phyloP scores from a whole-genome alignment of 2,113 vertebrate species.

The Platycercus adscitus region DNA sequence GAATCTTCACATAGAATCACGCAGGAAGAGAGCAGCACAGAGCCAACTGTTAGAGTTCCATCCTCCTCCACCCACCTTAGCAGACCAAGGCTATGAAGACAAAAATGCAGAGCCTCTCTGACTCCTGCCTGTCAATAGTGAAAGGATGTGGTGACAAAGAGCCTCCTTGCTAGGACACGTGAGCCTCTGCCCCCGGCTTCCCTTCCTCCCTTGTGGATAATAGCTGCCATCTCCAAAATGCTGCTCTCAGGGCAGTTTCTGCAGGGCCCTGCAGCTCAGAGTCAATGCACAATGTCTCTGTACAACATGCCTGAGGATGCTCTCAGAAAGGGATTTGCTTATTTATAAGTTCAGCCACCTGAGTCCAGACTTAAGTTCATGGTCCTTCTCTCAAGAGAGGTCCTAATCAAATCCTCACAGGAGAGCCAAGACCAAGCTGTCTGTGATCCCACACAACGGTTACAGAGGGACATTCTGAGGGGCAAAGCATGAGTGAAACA shows the following conservation, averaged over 20 bases:
- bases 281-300: background rate
- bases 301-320: background rate
- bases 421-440: background rate
- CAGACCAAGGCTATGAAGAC: conserved; percentile 54
- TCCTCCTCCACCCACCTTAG: conserved; percentile 55
- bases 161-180: conserved; percentile 37
- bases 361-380: background rate
- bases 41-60: conserved; percentile 3
- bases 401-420: background rate
- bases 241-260: background rate
- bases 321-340: background rate
- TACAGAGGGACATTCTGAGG: background rate
- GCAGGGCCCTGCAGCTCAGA: background rate
- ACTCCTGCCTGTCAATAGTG: conserved; percentile 1
- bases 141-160: conserved; percentile 46
- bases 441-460: background rate
- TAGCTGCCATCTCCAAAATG: background rate
- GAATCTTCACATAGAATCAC: background rate
- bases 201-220: background rate
- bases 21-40: conserved; percentile 46
- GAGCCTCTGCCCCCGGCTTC: conserved; percentile 25
- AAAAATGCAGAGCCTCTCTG: background rate
- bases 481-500: background rate
- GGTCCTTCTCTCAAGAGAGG: background rate
- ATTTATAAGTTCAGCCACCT: background rate